Base-by-base conservation (phyloP, 1,140 invertebrate species). In the Limonius californicus region DNA sequence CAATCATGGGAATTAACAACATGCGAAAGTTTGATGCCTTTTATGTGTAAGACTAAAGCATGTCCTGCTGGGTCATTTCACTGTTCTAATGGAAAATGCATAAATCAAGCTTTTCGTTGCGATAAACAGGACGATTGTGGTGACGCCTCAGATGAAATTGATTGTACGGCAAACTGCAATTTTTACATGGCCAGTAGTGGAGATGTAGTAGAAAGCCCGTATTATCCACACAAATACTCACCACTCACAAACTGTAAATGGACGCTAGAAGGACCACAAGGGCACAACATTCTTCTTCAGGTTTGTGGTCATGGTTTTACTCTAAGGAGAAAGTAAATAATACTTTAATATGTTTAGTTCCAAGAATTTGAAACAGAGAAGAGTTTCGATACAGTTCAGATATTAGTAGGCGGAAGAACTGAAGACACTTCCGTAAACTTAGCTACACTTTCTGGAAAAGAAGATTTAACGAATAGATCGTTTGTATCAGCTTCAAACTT, bases 321-420 rank as follows among this genome's bases (percentile, higher is more conserved):
- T 32, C 23, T 39, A 8, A 8, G 32, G 23, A 16, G 16, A 15
- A n/a, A n/a, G n/a, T n/a, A n/a, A n/a, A n/a, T n/a, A n/a, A n/a
- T n/a, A n/a, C n/a, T n/a, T n/a, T n/a, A n/a, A n/a, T n/a, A 23
- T 68, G 74, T 78, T 47, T 82, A 97, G 86, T 96, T 98, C 78
- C 93, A 94, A 83, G 92, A 96, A 80, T 98, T 99, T 78, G 94
- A 96, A 74, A 98, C 95, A 2, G 96, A 98, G 79, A 92, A 95
- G 75, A 90, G 91, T 69, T 95, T 95, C 72, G 96, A 98, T 78
- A 94, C 94, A 30, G 94, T 98, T 4, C 94, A 97, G 79, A 92
- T 98, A 66, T 81, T 97, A 66, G 93, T 94, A 1, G 96, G 97
- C 19, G 96, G 95, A 18, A 83, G 92, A 69, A 96, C 95, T 2